phyloP scores from a whole-genome alignment of 2,888 invertebrate species.

The Ectemnius cavifrons region DNA sequence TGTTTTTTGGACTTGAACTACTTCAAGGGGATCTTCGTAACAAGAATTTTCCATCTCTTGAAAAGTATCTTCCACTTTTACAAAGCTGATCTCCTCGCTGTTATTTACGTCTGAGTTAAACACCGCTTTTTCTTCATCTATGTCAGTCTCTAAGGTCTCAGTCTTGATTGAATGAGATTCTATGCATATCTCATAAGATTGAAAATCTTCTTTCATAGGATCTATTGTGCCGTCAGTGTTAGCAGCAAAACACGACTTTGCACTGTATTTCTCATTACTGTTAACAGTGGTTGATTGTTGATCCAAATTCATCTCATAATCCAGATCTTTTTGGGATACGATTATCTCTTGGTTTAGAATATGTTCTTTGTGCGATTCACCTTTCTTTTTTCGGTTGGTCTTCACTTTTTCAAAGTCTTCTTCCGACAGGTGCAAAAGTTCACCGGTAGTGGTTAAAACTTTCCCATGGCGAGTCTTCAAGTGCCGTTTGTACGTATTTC shows the following conservation, averaged over 20 bases:
- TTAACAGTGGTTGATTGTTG: conserved; percentile 24
- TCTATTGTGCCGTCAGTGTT: conserved; percentile 16
- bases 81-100: no score
- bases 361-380: conserved; percentile 49
- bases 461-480: conserved; percentile 81
- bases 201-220: conserved; percentile 49
- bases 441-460: conserved; percentile 80
- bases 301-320: conserved; percentile 43
- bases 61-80: conserved; percentile 27
- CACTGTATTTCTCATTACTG: conserved; percentile 44
- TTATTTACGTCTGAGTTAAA: no score
- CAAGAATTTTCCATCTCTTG: conserved; percentile 45
- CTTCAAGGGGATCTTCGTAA: conserved; percentile 28
- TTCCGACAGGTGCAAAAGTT: conserved; percentile 77
- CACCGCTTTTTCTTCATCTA: conserved; percentile 53
- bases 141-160: conserved; percentile 72
- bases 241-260: conserved; percentile 28
- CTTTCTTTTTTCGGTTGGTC: conserved; percentile 71
- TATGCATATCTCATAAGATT: conserved; percentile 51
- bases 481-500: conserved; percentile 82
- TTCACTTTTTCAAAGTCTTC: conserved; percentile 78
- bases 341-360: conserved; percentile 50
- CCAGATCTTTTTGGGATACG: conserved; percentile 59
- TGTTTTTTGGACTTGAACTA: conserved; percentile 37
- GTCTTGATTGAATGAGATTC: conserved; percentile 70